Base-by-base conservation (phyloP, 92 coral and sea anemone genomes). In the Siderastrea radians region DNA sequence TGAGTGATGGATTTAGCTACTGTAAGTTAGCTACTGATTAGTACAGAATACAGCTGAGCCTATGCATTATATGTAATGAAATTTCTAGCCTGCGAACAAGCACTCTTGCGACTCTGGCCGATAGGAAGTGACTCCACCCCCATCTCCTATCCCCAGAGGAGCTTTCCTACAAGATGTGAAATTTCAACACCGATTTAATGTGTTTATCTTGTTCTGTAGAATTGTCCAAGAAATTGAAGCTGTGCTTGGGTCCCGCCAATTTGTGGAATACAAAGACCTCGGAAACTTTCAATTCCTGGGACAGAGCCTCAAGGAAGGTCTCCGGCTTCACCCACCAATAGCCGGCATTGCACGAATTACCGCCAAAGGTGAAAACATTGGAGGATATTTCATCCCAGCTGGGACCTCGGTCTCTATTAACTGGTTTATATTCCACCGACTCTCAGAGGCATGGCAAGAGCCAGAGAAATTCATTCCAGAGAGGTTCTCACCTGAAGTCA, bases 391-490 rank as follows among this genome's bases (percentile, higher is more conserved):
- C 15, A 60, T 96, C 49, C 99, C 99, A 1, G 84, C 91, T 11
- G 96, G 88, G 8, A 89, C 95, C 60, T 74, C 72, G 10, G 60
- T 96, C 3, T 81, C 71, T 7, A 43, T 90, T 0, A 44, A 68
- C 9, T 61, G 58, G 72, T 86, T 69, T 50, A 43, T 87, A 17
- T 74, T 90, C 53, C 95, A 88, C 16, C 92, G 87, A 38, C 81
- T 82, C 75, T 84, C 95, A 14, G 86, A 78, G 3, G 71, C 82
- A 63, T 96, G 99, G 99, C 70, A 86, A 79, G 76, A 95, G 50
- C 99, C 99, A 75, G 90, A 77, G 47, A 75, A 84, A 16, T 96
- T 95, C 90, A 92, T 95, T 69, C 99, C 99, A 46, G 96, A 90
- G 26, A 88, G 99, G 75, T 96, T 96, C 88, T 81, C 92, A 15